Base-by-base conservation (phyloP, 2,797 vertebrate genomes). In the Serranus cabrilla region DNA sequence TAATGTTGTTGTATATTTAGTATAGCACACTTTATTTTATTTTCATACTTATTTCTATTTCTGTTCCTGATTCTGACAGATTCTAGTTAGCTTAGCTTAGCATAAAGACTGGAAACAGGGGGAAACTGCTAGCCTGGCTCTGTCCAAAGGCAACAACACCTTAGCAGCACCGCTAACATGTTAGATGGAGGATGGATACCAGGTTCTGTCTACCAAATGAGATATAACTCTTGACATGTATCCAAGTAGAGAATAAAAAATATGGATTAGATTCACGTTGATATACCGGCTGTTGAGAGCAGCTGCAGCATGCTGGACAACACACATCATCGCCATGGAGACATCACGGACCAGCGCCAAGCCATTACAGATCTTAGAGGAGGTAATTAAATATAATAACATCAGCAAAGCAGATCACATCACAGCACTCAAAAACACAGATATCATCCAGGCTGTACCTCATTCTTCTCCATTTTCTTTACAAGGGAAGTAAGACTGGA, bases 291-390 rank as follows among this genome's bases (percentile, higher is more conserved):
- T 81, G 45, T 7, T 73, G 21, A 64, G 81, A 23, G 80, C 73
- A 25, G 76, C n/a, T 18, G 81, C 43, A 42, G 84, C 79, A 40
- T 92, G 91, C 57, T 91, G 83, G 72, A 91, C 45, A 27, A 88
- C 83, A 73, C 87, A 89, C 37, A 11, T 79, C 77, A 87, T 80
- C n/a, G 90, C 93, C 72, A 80, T 60, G 62, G 82, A 85, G 65
- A 93, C 71, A 1, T 94, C 89, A 50, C 37, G 66, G 56, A 96
- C 94, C 80, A 93, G 57, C 1, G 88, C 87, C 83, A 95, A 84
- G 62, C 93, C 93, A 21, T 82, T 95, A 81, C 90, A 56, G 66
- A 96, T 85, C 95, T 96, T 84, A 56, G 43, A 78, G 73, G 57
- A 9, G 20, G 34, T 31, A 27, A 83, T 72, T 63, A 72, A 39